Base-by-base conservation (phyloP, 2,888 invertebrate genomes). In the Leptarthrus brevirostris region DNA sequence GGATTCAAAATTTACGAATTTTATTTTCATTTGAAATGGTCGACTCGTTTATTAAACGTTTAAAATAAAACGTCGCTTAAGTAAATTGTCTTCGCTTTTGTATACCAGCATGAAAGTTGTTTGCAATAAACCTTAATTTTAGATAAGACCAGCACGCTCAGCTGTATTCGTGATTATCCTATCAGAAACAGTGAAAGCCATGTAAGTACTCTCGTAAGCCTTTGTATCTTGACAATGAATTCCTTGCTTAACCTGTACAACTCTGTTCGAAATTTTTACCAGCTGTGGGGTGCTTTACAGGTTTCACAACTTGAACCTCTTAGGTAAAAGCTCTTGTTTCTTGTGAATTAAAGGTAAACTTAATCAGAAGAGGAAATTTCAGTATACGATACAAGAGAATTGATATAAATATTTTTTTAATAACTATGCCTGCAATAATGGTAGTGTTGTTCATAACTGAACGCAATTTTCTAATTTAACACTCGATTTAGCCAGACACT, bases 1-100 rank as follows among this genome's bases (percentile, higher is more conserved):
- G 40, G n/a, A 40, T 49, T 18, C 49, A 20, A 16, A 49, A 12
- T 49, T n/a, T 49, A 49, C 18, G 49, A 49, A 49, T 49, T 44
- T 20, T 49, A 5, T 16, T 49, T 16, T 16, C 18, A 18, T 16
- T 49, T 16, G 47, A 12, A 47, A 12, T 47, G 47, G 16, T 20
- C 16, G 18, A 49, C 49, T 49, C 49, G n/a, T 49, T 49, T 16
- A 6, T 16, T n/a, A 20, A 49, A 18, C 18, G n/a, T n/a, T n/a
- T n/a, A n/a, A n/a, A n/a, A n/a, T n/a, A n/a, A n/a, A n/a, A n/a
- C n/a, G n/a, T 49, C 12, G 49, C 18, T 49, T 49, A 40, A 40
- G 12, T 16, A 20, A 5, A 3, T 18, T 49, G 14, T 20, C 49
- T 16, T 49, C 8, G 22, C 18, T 12, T 14, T 49, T 8, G 14